Evolutionary conservation across 2,113 vertebrate species (phyloP), one percentile per base, ranked within the genome.

Genomic region (Centropus bengalensis): DNA sequence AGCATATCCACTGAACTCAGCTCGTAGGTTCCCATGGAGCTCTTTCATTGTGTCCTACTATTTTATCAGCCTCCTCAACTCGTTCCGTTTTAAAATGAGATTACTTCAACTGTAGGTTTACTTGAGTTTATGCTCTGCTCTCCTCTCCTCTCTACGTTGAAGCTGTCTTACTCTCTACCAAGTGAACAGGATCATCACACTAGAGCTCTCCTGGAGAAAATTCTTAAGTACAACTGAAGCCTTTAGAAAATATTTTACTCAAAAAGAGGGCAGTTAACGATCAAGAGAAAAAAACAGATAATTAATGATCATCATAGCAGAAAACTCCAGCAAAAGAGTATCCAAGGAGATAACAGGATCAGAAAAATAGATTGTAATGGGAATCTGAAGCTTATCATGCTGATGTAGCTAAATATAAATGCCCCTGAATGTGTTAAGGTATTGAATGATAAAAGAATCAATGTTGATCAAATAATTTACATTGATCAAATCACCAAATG

Each of bases 291-390:
- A 32, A 62, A 84, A 32, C 4, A 51, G 12, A 30, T 84, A 32
- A 81, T 14, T 32, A 91, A n/a, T 1, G 2, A 33, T 9, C 1
- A 0, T 16, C 64, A 59, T 2, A 45, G 27, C 4, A 74, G 27
- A 77, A 64, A 17, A 74, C 8, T 49, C 16, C 54, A 67, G 47
- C 18, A 58, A 38, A 64, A 42, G 19, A 55, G 11, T 8, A 70
- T 27, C 23, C n/a, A 40, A 81, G 55, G 63, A 78, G 33, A 36
- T 75, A 26, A 56, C 0, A 9, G 26, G 36, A 45, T 28, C 27
- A 82, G 85, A 58, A 89, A 87, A 82, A 0, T 58, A 54, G 21
- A 73, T 10, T 2, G 0, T n/a, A 52, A 26, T 66, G 15, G 7
- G 28, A 74, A 79, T 38, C 33, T 67, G 64, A 62, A 49, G 42